Evolutionary conservation across 2,888 invertebrate genomes (phyloP).

Genomic region (Drosophila borborema): DNA sequence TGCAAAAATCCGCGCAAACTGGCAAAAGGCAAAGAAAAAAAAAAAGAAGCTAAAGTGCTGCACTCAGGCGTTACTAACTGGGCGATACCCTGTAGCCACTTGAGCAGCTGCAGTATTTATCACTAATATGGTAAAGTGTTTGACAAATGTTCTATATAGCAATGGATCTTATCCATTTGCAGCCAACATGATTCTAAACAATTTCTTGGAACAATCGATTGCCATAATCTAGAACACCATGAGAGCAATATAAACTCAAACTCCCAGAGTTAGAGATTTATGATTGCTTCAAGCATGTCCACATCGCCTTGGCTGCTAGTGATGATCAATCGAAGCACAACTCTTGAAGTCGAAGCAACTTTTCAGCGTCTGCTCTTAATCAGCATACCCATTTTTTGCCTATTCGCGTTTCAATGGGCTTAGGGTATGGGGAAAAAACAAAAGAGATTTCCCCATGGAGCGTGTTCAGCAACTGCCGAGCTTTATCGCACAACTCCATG

Average conservation of each 20-base stretch:
- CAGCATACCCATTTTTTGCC: constrained; percentile 1
- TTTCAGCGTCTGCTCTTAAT: background rate
- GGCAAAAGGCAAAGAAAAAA: constrained; percentile 11
- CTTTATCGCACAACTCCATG: constrained; percentile 35
- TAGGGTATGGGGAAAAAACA: constrained; percentile 36
- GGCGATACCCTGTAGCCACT: background rate
- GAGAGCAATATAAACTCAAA: no score
- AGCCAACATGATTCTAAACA: no score
- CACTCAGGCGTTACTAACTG: background rate
- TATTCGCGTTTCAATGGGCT: background rate
- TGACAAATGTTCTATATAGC: background rate
- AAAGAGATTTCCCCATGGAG: constrained; percentile 73
- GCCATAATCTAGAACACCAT: no score
- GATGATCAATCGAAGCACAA: no score
- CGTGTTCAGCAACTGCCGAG: constrained; percentile 67
- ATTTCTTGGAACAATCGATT: no score
- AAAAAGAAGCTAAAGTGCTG: constrained; percentile 14
- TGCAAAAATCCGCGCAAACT: constrained; percentile 49
- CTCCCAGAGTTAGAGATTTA: background rate
- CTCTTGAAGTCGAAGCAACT: background rate
- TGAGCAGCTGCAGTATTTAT: background rate
- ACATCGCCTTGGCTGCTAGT: no score
- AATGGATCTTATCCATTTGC: no score
- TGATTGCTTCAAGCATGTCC: background rate
- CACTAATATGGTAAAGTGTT: background rate